Conservation (phyloP, 2,888 invertebrate genomes). For the Dexiosoma caninum region DNA sequence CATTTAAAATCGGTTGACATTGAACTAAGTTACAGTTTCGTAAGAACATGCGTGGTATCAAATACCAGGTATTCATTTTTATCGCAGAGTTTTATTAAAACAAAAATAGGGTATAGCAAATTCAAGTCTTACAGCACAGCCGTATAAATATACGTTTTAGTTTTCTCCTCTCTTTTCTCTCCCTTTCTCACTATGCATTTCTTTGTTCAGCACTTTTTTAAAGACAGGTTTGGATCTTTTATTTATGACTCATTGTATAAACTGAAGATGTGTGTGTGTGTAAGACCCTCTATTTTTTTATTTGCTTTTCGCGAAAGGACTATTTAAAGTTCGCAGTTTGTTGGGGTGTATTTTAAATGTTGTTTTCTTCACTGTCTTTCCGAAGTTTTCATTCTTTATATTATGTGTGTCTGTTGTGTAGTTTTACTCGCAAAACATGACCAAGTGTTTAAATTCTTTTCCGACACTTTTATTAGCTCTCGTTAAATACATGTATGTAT, state of each 20-base stretch:
- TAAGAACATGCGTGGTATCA: too few relatives aligned
- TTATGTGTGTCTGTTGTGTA: background rate
- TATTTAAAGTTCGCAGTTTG: background rate
- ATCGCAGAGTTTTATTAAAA: too few relatives aligned
- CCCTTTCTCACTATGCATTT: background rate
- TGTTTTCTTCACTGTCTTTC: background rate
- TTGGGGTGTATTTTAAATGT: background rate
- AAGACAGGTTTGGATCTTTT: constrained; percentile 37
- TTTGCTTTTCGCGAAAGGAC: constrained; percentile 8
- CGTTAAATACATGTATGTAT: constrained; percentile 29
- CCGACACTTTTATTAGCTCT: constrained; percentile 61
- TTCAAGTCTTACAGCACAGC: too few relatives aligned
- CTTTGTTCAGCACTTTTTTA: background rate
- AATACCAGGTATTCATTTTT: too few relatives aligned
- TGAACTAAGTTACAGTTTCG: too few relatives aligned
- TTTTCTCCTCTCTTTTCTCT: too few relatives aligned
- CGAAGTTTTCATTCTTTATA: background rate
- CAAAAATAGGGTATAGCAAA: too few relatives aligned
- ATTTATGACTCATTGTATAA: constrained; percentile 37
- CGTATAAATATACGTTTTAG: too few relatives aligned
- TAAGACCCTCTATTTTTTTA: background rate
- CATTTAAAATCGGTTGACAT: too few relatives aligned
- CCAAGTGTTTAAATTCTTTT: constrained; percentile 60
- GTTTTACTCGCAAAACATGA: constrained; percentile 44
- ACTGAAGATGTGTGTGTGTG: background rate